Conservation (phyloP, 1,140 invertebrate genomes). For the Phthorimaea operculella region DNA sequence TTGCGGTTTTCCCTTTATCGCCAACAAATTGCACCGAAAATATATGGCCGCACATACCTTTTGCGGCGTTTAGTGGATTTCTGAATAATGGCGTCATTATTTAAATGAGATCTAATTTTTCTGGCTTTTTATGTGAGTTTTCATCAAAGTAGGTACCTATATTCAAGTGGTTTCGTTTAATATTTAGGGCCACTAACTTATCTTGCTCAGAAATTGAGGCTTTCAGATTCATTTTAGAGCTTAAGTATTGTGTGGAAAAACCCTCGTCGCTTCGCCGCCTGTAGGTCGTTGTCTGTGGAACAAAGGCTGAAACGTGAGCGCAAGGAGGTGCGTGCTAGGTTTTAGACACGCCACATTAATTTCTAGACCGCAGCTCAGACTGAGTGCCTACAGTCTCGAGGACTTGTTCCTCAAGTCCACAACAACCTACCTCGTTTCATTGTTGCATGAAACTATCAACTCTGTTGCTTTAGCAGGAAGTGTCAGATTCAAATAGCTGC, state of each 20-base stretch:
- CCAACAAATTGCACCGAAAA: background rate
- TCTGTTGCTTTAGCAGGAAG: no score
- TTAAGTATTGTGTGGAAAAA: background rate
- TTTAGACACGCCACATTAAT: constrained; percentile 54
- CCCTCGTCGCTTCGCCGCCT: constrained; percentile 19
- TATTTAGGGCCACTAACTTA: no score
- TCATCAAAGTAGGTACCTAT: no score
- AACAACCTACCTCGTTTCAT: constrained; percentile 16
- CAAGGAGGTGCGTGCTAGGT: constrained; percentile 38
- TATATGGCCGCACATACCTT: background rate
- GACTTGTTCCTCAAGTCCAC: constrained; percentile 11
- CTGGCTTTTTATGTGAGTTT: no score
- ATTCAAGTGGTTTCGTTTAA: no score
- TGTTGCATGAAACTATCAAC: no score
- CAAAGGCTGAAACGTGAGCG: constrained; percentile 29
- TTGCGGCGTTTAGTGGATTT: background rate
- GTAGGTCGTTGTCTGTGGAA: constrained; percentile 23
- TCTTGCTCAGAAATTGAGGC: no score
- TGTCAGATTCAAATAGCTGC: background rate
- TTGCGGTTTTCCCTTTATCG: background rate
- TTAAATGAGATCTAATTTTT: background rate
- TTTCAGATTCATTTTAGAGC: no score
- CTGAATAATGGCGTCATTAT: background rate
- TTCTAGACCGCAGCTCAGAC: constrained; percentile 41
- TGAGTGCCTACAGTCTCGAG: constrained; percentile 52